Conservation (phyloP, 2,113 vertebrate species). For the Montifringilla adamsi region DNA sequence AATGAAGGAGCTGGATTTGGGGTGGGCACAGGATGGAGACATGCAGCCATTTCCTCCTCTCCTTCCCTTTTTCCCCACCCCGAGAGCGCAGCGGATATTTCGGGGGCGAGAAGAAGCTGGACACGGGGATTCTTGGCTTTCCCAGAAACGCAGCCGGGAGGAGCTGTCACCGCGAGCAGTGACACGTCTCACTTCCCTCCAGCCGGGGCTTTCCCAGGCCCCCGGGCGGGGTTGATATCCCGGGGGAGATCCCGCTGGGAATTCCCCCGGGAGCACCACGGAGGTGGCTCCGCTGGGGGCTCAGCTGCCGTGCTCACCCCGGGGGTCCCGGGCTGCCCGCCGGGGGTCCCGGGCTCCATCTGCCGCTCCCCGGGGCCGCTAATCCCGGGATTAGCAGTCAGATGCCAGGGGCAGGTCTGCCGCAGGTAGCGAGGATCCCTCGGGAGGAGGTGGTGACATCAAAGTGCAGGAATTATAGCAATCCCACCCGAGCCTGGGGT, state of each 20-base stretch:
- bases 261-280: not conserved
- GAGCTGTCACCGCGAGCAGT: rapidly evolving
- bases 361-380: not conserved
- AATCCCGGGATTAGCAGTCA: conserved; percentile 29
- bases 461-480: not conserved
- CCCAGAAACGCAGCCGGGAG: not conserved
- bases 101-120: rapidly evolving
- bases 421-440: not conserved
- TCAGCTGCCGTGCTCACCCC: not conserved
- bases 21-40: not conserved
- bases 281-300: not conserved
- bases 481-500: not conserved
- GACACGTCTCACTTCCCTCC: rapidly evolving
- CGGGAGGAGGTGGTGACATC: not conserved
- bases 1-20: rapidly evolving
- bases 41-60: not conserved
- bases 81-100: rapidly evolving
- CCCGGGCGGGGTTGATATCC: not conserved
- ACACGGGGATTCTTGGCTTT: not conserved
- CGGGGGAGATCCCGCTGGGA: not conserved
- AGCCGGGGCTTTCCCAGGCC: not conserved
- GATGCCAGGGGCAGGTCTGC: not conserved
- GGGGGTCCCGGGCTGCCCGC: not conserved
- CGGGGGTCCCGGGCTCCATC: not conserved
- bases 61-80: not conserved